These are phyloP conservation scores for Biston stratarius DNA, from an alignment of 2,888 invertebrate genomes.

Conservation along the genomic window DNA sequence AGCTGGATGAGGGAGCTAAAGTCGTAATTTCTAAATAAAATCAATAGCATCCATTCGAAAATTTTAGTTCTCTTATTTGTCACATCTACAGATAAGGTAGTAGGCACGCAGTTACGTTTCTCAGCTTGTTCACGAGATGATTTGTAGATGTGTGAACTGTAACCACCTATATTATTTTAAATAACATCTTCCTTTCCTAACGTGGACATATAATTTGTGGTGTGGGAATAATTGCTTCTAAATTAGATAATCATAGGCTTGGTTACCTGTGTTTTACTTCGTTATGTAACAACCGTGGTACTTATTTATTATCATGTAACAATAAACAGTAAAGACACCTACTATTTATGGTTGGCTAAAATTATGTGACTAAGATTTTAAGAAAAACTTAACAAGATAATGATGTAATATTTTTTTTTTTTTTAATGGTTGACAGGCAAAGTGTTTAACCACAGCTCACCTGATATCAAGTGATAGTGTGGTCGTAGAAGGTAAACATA, in stretches of 20 bases:
- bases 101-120: conserved; percentile 26
- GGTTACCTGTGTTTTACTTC: conserved; percentile 43
- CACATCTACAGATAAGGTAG: background rate
- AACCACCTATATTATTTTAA: conserved; percentile 21
- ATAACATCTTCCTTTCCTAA: conserved; percentile 40
- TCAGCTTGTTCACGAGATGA: conserved; percentile 39
- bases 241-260: conserved; percentile 43
- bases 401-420: too few species aligned
- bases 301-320: conserved; percentile 29
- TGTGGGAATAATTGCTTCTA: conserved; percentile 44
- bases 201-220: conserved; percentile 41
- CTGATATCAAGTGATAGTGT: too few species aligned
- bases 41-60: background rate
- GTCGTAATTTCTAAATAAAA: background rate
- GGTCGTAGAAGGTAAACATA: too few species aligned
- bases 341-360: conserved; percentile 10
- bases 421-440: too few species aligned
- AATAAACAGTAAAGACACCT: conserved; percentile 1
- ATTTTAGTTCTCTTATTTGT: background rate
- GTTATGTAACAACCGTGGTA: conserved; percentile 39
- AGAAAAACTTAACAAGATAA: background rate
- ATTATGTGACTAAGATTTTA: conserved; percentile 13
- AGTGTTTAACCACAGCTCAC: too few species aligned
- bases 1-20: background rate
- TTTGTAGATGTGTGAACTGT: conserved; percentile 39